Base-by-base conservation (phyloP, 2,113 vertebrate genomes). In the Amphiprion percula region DNA sequence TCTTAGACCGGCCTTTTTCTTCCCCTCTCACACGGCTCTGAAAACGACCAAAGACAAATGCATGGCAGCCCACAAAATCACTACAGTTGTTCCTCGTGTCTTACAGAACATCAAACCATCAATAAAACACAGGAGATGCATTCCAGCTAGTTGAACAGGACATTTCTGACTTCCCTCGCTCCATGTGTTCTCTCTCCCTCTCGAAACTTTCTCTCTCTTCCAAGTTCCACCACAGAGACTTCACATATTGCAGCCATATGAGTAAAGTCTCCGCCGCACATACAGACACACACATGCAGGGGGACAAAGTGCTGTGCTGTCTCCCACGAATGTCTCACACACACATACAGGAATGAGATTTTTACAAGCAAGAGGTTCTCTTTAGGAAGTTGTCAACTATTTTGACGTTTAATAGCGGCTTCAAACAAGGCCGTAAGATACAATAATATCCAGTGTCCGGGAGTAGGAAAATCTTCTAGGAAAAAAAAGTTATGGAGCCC, bases 181-280 rank as follows among this genome's bases (percentile, higher is more conserved):
- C 82, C 84, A 83, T 90, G 90, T 90, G 88, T 84, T 79, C 80
- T 26, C 88, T 14, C 77, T 76, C 79, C 61, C 83, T 76, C 65
- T 24, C 56, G 15, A 64, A 92, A 91, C 89, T 93, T 90, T 92
- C 92, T 87, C 89, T 86, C 83, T 70, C 30, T 30, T 82, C 79
- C 80, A 74, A 84, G 83, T 89, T 87, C 71, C 85, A 92, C 91
- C 91, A 60, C 91, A 90, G 90, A 92, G 85, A 63, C 86, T 92
- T 64, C 88, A 93, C 92, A 93, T 92, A 84, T 93, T 93, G 92
- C 90, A 83, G 90, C 92, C 92, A 92, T 92, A 92, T 93, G 92
- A 92, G 79, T 71, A 70, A 69, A 84, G 82, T 86, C 86, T 88
- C 86, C 70, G 52, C 66, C 28, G 61, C 63, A 52, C 79, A 53